Evolutionary conservation across 2,888 invertebrate genomes (phyloP), one percentile per base, ranked within the genome.

Genomic region (Calameuta filiformis): DNA sequence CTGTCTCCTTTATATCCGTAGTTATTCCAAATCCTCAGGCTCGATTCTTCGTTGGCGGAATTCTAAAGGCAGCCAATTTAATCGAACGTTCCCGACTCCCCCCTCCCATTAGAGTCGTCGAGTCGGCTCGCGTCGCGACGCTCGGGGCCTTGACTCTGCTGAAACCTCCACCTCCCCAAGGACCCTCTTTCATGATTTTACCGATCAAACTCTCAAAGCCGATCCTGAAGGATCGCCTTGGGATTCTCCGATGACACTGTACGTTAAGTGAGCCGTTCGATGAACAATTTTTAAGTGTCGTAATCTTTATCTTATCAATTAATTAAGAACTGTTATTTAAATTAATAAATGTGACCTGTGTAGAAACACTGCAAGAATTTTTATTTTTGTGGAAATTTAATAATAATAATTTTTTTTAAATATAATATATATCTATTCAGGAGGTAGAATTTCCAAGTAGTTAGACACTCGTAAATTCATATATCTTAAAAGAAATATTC

Each of bases 1-100:
- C 33, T 73, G 77, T 77, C 75, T 75, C 77, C 68, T 68, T 71
- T 69, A 75, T 75, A 77, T 75, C 69, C 75, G 35, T 37, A 35
- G 75, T 77, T 68, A 40, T 75, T 77, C 68, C 68, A 35, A 33
- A 37, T 77, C 68, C 68, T 34, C 68, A 56, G 33, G 34, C 71
- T 71, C 31, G 71, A 15, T 34, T 71, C 31, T 71, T n/a, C 71
- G 34, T 33, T 31, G 15, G 12, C 11, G 15, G 71, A 71, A 71
- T 71, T 71, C 71, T 71, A 71, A 71, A 71, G 71, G 34, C 71
- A 31, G 12, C 33, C 33, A 71, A 71, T 71, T 71, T 71, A 71
- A 71, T 34, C 33, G 34, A 34, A 71, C 33, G 71, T n/a, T 35
- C 69, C 35, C 33, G 33, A 33, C 33, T 12, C 35, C 12, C 35